Base-by-base conservation (phyloP, 1,140 invertebrate genomes). In the Bombus affinis region DNA sequence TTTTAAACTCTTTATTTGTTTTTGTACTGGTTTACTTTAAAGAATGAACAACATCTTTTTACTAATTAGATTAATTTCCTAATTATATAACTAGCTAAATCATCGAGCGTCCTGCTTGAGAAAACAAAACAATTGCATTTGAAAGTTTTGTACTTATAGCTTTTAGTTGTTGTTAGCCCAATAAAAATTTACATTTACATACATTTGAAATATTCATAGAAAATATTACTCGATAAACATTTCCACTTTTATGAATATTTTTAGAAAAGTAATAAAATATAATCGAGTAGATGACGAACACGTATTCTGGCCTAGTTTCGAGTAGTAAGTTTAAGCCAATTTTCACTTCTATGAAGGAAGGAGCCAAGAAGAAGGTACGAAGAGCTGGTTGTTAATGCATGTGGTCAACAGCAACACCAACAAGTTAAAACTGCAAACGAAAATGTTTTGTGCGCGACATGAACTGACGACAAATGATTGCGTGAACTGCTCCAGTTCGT, bases 361-460 rank as follows among this genome's bases (percentile, higher is more conserved):
- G 5, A 71, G 75, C 82, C 82, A 84, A 44, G 82, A 79, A 78
- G 82, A 79, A 78, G 82, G 13, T 78, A 53, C 37, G 82, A 71
- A 71, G 65, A 71, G 53, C 32, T 84, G 32, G 12, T 39, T 78
- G 66, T 84, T 71, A 79, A 37, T 59, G 37, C 71, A 84, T 92
- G 93, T 39, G 39, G 93, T 95, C 94, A 95, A 93, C 94, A 95
- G 93, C 94, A 93, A 93, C 94, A 95, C 94, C 94, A 95, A 93
- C 92, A 94, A 93, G 94, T 95, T 94, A 95, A 92, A 91, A 94
- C 94, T 95, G 94, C 86, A 94, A 95, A 94, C 92, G 91, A 94
- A 92, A 95, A 94, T 85, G 86, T 92, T 93, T 88, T 93, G 91
- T 94, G 92, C 92, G 91, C 88, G 87, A 86, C 83, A 92, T 94